Base-by-base conservation (phyloP, 2,113 vertebrate genomes). In the Sterrhoptilus dennistouni region DNA sequence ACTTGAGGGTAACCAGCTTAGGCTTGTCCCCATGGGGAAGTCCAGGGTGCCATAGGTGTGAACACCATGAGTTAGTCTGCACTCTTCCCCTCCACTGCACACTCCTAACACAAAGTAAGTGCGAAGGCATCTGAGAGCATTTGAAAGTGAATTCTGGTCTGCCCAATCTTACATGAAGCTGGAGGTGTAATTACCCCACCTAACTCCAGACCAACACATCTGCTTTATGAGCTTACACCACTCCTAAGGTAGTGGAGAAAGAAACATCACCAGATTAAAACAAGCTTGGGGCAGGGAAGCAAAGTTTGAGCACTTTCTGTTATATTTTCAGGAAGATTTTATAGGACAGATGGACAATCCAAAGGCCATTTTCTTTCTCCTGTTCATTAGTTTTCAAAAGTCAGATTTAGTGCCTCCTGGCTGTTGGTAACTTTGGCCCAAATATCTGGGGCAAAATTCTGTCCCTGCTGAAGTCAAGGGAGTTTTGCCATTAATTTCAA, bases 401-500 rank as follows among this genome's bases (percentile, higher is more conserved):
- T 83, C 47, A 82, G 2, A 71, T 81, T 83, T 89, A 52, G 49
- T 31, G 0, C 68, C 42, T 66, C 44, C 56, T 92, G 42, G 16
- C 47, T 70, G 8, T 28, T 74, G 47, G 2, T 29, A 74, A 63
- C 31, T 66, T 68, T 86, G 71, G 17, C 60, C 49, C 64, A 90
- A 92, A 56, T 65, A 81, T 45, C 33, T 90, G 69, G 35, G 60
- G 40, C 14, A 77, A 78, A 90, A 89, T 60, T 75, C 72, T 83
- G 35, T 74, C 59, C 66, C 42, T 83, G 44, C 59, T 65, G 79
- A 94, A 90, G 54, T 68, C 42, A 90, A 54, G 56, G 44, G 68
- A 85, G 40, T 70, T 88, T 86, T 77, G 54, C n/a, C 68, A 60
- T 86, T 91, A 87, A 74, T 85, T 90, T 93, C 68, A 93, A 66